Evolutionary conservation across 2,113 vertebrate species (phyloP).

Genomic region (Pongo pygmaeus): DNA sequence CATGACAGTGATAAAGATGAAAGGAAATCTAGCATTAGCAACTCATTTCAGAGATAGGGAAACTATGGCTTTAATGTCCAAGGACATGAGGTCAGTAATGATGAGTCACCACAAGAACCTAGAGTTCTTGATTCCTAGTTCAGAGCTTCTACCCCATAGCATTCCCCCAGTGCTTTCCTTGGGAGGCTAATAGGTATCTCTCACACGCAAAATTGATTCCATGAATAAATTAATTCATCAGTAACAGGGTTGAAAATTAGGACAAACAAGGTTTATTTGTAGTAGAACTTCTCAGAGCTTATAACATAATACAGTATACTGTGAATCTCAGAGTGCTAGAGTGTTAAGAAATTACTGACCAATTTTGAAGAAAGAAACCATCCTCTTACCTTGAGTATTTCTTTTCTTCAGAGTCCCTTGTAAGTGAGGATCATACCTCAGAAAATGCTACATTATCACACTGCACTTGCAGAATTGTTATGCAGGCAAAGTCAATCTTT

Average conservation of each 20-base stretch:
- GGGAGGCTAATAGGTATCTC: background rate
- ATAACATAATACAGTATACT: background rate
- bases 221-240: background rate
- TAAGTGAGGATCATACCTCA: background rate
- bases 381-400: background rate
- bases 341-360: background rate
- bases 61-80: background rate
- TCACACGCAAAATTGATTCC: background rate
- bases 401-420: background rate
- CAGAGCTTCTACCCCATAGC: background rate
- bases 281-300: background rate
- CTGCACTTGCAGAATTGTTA: background rate
- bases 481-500: background rate
- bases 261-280: background rate
- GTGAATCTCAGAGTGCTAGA: background rate
- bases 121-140: background rate
- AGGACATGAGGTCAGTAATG: background rate
- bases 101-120: background rate
- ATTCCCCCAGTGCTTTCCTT: background rate
- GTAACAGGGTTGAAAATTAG: background rate
- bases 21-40: background rate
- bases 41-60: background rate
- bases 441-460: background rate
- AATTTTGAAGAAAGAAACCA: background rate
- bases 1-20: background rate